Evolutionary conservation across 2,888 invertebrate species (phyloP), one percentile per base, ranked within the genome.

Genomic region (Opisthograptis luteolata): DNA sequence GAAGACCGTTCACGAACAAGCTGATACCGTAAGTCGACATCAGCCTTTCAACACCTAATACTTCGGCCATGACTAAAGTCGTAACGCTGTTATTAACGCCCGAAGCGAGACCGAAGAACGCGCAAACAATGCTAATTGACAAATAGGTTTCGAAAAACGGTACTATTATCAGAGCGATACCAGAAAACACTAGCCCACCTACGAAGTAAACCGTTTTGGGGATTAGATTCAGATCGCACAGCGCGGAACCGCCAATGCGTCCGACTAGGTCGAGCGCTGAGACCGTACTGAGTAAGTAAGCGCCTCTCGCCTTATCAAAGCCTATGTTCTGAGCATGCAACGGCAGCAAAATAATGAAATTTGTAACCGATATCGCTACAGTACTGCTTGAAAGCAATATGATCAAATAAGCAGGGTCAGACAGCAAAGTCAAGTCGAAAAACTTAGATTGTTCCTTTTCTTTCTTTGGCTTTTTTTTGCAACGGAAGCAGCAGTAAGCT

Each of bases 11-110:
- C 0, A 97, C 94, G 68, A 97, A 96, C 14, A 97, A 84, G 62
- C 96, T 96, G 28, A 97, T 96, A 1, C 97, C 97, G 62, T 96
- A 97, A 0, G 96, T 95, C 0, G 96, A 96, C 70, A 96, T 96
- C 0, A 97, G 77, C 30, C 95, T 92, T 60, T 97, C 96, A 0
- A 95, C 94, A 0, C 97, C 97, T n/a, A 97, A 81, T 84, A 96
- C 93, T 71, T 97, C 96, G 0, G 96, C 96, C 95, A 97, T 96
- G 0, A 97, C 95, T 24, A 97, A 92, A 0, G 97, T 96, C 0
- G 96, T 96, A 0, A 96, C 94, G 2, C 96, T 96, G 6, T 96
- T 96, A 73, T 96, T 97, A 0, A 95, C 92, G 0, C 97, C 97
- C 0, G 96, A 96, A 0, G 96, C 94, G 0, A 97, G 78, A 0